Percentiles rank a stretch among this genome's conserved stretches.
Conservation (phyloP, 2,888 invertebrate species). For the Spodoptera exigua region DNA sequence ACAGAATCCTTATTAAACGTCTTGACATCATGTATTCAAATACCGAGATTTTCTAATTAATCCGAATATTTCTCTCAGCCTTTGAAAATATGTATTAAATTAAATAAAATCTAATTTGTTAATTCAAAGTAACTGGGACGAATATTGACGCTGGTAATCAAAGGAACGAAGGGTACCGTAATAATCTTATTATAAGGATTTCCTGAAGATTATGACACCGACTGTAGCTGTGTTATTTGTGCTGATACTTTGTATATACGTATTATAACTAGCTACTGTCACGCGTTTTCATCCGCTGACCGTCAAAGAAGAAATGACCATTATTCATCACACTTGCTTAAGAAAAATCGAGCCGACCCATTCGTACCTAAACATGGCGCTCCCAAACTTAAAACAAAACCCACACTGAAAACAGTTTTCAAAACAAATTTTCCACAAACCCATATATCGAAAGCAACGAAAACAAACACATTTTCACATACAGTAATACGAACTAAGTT, state of each 20-base stretch:
- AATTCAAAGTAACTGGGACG: constrained; percentile 30
- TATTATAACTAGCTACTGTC: too few relatives aligned
- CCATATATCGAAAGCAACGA: too few relatives aligned
- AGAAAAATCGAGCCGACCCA: too few relatives aligned
- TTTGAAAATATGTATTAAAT: constrained; percentile 24
- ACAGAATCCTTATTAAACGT: constrained; percentile 10
- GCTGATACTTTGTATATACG: too few relatives aligned
- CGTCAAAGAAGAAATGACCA: too few relatives aligned
- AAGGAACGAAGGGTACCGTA: constrained; percentile 42
- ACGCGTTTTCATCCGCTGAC: too few relatives aligned
- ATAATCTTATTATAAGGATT: constrained; percentile 56
- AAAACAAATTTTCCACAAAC: too few relatives aligned
- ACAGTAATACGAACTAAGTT: constrained; percentile 19
- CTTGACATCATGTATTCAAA: constrained; percentile 12
- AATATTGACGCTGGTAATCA: constrained; percentile 55
- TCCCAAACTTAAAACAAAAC: too few relatives aligned
- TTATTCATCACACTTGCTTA: too few relatives aligned
- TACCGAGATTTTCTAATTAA: constrained; percentile 21
- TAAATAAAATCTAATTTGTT: constrained; percentile 39
- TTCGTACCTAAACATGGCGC: too few relatives aligned
- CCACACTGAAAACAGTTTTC: too few relatives aligned
- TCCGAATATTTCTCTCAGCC: constrained; percentile 11
- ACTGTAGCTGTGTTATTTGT: neutral
- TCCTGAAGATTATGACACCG: constrained; percentile 42
- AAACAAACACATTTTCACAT: constrained; percentile 3